Base-by-base conservation (phyloP, 2,113 vertebrate species). In the Rhinolophus sinicus region DNA sequence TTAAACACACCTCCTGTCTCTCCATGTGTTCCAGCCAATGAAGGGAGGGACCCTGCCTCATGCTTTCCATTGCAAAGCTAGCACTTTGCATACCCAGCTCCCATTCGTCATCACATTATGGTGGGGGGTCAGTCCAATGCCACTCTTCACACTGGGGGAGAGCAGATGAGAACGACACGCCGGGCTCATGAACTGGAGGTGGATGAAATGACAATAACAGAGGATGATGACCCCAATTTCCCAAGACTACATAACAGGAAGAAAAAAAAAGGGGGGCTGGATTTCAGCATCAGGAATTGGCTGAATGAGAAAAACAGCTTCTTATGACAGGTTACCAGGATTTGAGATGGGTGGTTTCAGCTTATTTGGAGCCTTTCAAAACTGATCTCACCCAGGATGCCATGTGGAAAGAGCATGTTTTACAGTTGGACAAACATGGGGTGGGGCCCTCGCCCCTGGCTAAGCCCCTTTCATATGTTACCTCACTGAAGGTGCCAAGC, bases 1-100 rank as follows among this genome's bases (percentile, higher is more conserved):
- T 5, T 1, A 1, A 0, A 22, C 5, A 8, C 0, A 3, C 54
- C 28, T 19, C 2, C 5, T 0, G 56, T 78, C 60, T 69, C 62
- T 18, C 22, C 8, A 0, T 0, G 0, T 24, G 67, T 44, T 52
- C 21, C 3, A 0, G 40, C 56, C 24, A 5, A 4, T 0, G 1
- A 47, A 8, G 69, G 33, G 14, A 15, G 9, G 69, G n/a, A 10
- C 47, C 35, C 15, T 15, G 44, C 69, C 21, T 67, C 8, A 1
- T 0, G 0, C n/a, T 75, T 60, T 54, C 78, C 0, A 0, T 1
- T 1, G 38, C 28, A 8, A 77, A 38, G 60, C 28, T 6, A 75
- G 28, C 0, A 10, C 35, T 69, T 80, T 50, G 60, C 13, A n/a
- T 54, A 54, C 15, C 47, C 50, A 1, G 12, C 18, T 1, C 18